phyloP scores from a whole-genome alignment of 1,140 invertebrate species.

The Coelopa frigida region DNA sequence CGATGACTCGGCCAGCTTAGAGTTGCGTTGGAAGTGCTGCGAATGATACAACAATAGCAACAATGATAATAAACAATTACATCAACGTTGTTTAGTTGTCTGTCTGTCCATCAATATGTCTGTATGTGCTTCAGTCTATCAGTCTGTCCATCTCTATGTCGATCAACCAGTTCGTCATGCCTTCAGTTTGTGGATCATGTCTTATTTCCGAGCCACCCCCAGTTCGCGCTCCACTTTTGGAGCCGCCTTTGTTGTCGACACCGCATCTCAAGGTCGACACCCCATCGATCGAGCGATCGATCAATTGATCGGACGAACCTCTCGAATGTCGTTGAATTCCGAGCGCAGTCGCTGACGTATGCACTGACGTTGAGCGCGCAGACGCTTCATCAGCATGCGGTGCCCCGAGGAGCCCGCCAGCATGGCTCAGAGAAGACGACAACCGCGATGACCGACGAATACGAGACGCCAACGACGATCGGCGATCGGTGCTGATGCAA shows the following conservation, averaged over 20 bases:
- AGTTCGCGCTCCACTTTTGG: too few relatives aligned
- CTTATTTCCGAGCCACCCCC: too few relatives aligned
- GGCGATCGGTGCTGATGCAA: too few relatives aligned
- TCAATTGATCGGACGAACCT: constrained; percentile 16
- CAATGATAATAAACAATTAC: constrained; percentile 30
- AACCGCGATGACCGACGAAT: too few relatives aligned
- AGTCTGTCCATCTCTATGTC: neutral
- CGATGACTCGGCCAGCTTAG: constrained; percentile 67
- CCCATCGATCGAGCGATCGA: neutral
- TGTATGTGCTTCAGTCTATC: too few relatives aligned
- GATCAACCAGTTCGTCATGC: too few relatives aligned
- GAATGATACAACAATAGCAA: constrained; percentile 15
- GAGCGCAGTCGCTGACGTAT: constrained; percentile 27
- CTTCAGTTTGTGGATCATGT: too few relatives aligned
- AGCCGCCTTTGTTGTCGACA: neutral
- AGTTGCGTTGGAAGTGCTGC: constrained; percentile 74
- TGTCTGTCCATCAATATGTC: neutral
- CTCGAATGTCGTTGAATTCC: constrained; percentile 26
- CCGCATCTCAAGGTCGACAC: too few relatives aligned
- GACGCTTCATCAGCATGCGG: constrained; percentile 23
- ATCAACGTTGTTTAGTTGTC: neutral
- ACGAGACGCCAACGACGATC: too few relatives aligned
- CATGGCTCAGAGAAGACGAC: too few relatives aligned
- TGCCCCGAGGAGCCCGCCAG: too few relatives aligned
- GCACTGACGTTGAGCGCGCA: constrained; percentile 24